These are phyloP conservation scores for Taurulus bubalis DNA, from an alignment of 2,113 vertebrate species.

Conservation along the genomic window DNA sequence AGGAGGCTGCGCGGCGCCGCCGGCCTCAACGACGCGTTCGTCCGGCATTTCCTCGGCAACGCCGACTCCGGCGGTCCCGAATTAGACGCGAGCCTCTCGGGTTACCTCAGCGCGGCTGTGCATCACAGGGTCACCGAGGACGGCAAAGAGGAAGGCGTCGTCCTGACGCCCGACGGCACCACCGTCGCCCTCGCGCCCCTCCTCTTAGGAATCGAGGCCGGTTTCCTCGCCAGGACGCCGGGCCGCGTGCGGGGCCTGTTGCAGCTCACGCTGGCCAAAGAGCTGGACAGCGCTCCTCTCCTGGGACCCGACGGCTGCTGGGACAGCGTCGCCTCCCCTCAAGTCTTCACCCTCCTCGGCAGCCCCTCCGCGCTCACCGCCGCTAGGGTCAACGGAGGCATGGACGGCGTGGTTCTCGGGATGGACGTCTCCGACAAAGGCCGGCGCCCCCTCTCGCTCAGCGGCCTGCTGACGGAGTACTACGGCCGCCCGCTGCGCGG, in stretches of 20 bases:
- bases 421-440: constrained; percentile 54
- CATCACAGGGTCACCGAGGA: constrained; percentile 33
- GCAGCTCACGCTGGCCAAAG: constrained; percentile 78
- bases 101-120: constrained; percentile 64
- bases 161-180: constrained; percentile 88
- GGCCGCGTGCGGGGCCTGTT: constrained; percentile 51
- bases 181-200: constrained; percentile 85
- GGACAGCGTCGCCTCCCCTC: constrained; percentile 82
- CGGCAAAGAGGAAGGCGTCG: constrained; percentile 77
- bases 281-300: constrained; percentile 52
- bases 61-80: constrained; percentile 6
- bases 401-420: constrained; percentile 89
- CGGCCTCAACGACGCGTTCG: constrained; percentile 44
- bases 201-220: constrained; percentile 83
- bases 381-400: constrained; percentile 86
- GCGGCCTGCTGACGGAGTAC: constrained; percentile 83
- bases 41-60: constrained; percentile 63
- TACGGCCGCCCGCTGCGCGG: constrained; percentile 74
- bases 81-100: constrained; percentile 51
- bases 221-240: constrained; percentile 61
- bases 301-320: constrained; percentile 88
- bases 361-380: constrained; percentile 73
- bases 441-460: constrained; percentile 57
- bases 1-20: constrained; percentile 58
- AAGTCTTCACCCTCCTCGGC: constrained; percentile 81